Base-by-base conservation (phyloP, 2,888 invertebrate genomes). In the Augiades crinisus region DNA sequence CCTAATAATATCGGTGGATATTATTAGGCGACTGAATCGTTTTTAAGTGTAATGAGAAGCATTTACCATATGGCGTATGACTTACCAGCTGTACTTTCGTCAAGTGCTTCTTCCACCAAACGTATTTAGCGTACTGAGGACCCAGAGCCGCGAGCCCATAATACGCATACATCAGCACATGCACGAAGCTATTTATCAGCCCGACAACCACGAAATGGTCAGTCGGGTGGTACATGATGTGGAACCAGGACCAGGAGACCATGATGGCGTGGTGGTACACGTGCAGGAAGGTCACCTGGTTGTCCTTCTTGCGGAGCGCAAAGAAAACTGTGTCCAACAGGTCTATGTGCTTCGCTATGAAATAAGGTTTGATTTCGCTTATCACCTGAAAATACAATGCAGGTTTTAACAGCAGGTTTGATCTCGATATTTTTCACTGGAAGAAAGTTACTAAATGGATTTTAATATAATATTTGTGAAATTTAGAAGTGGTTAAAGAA, bases 71-170 rank as follows among this genome's bases (percentile, higher is more conserved):
- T 24, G 12, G 47, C n/a, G 17, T 17, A 10, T 40, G 38, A 78
- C 86, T 90, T 75, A 95, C 95, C 90, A 96, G 82, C 74, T 96
- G 96, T 62, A 96, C 87, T 60, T 91, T 92, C 5, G 96, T 96
- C 77, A 96, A 91, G 79, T 96, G 95, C 59, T 94, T 95, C 78
- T 96, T 96, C 96, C 96, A 96, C 95, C 96, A 96, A 1, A 96
- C 81, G 68, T 93, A 96, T 67, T 94, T 94, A 38, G 92, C 92
- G 67, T 93, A 94, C 6, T 91, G 74, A 0, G 95, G 95, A 3
- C 96, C 96, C 59, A 95, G 73, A 0, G 95, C 94, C 0, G 96
- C 91, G 57, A 96, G 78, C 34, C 94, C 91, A 70, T 96, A 96
- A 66, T 96, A 96, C 0, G 92, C 84, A 67, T 96, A 96, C 96